These are phyloP conservation scores for Parapsyche elsis DNA, from an alignment of 1,140 invertebrate species.

Conservation along the genomic window DNA sequence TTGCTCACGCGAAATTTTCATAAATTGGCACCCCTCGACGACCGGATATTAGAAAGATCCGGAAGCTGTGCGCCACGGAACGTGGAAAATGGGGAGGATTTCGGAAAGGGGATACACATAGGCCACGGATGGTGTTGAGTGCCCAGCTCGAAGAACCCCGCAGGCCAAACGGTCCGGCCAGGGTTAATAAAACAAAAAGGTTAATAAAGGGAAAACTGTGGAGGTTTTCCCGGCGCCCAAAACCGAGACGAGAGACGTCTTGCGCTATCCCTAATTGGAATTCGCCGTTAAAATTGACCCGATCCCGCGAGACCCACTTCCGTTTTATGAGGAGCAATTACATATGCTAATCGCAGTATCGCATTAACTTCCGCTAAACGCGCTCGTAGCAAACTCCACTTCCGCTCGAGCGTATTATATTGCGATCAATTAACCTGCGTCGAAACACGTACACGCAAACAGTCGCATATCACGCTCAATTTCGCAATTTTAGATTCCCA, in stretches of 20 bases:
- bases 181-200: slow-evolving; percentile 44
- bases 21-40: slow-evolving; percentile 9
- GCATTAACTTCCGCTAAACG: too few species aligned
- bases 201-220: slow-evolving; percentile 22
- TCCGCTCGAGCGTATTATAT: too few species aligned
- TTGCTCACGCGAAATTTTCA: slow-evolving; percentile 27
- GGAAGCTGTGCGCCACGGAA: slow-evolving; percentile 9
- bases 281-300: slow-evolving; percentile 5
- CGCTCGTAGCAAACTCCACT: too few species aligned
- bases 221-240: not conserved
- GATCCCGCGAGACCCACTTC: not conserved
- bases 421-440: too few species aligned
- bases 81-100: not conserved
- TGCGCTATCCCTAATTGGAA: slow-evolving; percentile 1
- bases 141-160: not conserved
- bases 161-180: not conserved
- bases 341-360: too few species aligned
- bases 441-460: too few species aligned
- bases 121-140: too few species aligned
- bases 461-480: too few species aligned
- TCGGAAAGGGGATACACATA: too few species aligned
- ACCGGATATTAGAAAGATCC: slow-evolving; percentile 43
- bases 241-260: not conserved
- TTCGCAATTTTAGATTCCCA: too few species aligned
- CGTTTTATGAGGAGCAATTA: too few species aligned